phyloP scores from a whole-genome alignment of 2,888 invertebrate species.

The Ceraclea dissimilis region DNA sequence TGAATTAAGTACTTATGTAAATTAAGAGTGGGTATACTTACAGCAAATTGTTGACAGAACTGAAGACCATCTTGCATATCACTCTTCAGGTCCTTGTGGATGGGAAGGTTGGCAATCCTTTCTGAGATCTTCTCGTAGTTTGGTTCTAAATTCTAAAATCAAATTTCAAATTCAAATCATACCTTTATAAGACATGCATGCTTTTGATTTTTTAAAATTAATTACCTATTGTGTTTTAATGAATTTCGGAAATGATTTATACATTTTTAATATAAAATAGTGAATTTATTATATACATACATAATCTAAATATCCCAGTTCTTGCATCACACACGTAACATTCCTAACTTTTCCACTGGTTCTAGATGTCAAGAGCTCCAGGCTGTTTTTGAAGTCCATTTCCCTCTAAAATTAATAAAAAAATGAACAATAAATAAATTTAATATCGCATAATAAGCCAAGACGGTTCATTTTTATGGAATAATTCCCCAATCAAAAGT shows the following conservation, averaged over 20 bases:
- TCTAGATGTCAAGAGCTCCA: conserved; percentile 50
- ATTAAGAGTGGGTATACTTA: conserved; percentile 32
- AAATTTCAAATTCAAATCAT: not conserved
- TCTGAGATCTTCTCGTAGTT: conserved; percentile 57
- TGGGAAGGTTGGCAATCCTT: conserved; percentile 53
- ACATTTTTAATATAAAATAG: no score
- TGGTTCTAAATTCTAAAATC: conserved; percentile 50
- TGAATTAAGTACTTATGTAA: not conserved
- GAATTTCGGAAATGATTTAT: no score
- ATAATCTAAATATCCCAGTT: conserved; percentile 57
- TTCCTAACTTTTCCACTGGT: conserved; percentile 48
- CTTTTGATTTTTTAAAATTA: no score
- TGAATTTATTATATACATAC: conserved; percentile 9
- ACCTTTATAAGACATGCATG: not conserved
- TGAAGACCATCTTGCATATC: conserved; percentile 60
- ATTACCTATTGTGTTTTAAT: no score
- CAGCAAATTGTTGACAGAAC: conserved; percentile 64
- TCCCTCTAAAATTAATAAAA: conserved; percentile 43
- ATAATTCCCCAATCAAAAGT: no score
- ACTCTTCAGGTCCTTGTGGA: conserved; percentile 52
- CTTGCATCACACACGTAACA: conserved; percentile 65
- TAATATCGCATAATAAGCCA: not conserved
- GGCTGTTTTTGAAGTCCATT: conserved; percentile 52
- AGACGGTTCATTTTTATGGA: no score
- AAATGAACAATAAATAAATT: not conserved